Evolutionary conservation across 2,797 vertebrate genomes (phyloP), one percentile per base, ranked within the genome.

Genomic region (Xerus rutilus): DNA sequence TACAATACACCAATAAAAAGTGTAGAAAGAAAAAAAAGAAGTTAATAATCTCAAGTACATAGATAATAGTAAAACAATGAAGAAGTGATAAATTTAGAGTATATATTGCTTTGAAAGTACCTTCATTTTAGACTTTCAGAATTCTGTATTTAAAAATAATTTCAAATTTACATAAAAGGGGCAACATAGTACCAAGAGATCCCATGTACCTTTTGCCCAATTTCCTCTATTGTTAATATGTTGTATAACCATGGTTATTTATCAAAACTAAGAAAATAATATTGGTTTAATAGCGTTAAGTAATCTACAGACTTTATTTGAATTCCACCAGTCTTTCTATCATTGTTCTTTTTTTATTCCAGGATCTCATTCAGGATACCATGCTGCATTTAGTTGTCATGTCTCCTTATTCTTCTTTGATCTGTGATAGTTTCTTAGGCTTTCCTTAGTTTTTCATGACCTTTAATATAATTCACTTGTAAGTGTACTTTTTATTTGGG

Each of bases 121-220:
- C 39, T 89, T 39, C n/a, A 77, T 73, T 79, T 65, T 43, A 62
- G 73, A 89, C 4, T 73, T 81, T 23, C n/a, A 15, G 35, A 92
- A 65, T 3, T 23, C 88, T 69, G 57, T 28, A 49, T 76, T 96
- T 90, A 90, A 23, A 85, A 93, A 82, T 67, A 59, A 92, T 52
- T 92, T 91, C 59, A 52, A 18, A 54, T 85, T 77, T 70, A 59
- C 7, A 1, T n/a, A 93, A 88, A 17, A 57, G 43, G n/a, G 59
- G 23, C 5, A 65, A 85, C 21, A 49, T 30, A 49, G 52, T 32
- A n/a, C 12, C 83, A 25, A 70, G 28, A 65, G 9, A 20, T 82
- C 35, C 9, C 25, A 17, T 74, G 39, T 30, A 49, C 13, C 35
- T 28, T 67, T 35, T 28, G n/a, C 32, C 18, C 17, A 57, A 25